Evolutionary conservation across 2,888 invertebrate species (phyloP), one percentile per base, ranked within the genome.

Genomic region (Leptinotarsa rubiginosa): DNA sequence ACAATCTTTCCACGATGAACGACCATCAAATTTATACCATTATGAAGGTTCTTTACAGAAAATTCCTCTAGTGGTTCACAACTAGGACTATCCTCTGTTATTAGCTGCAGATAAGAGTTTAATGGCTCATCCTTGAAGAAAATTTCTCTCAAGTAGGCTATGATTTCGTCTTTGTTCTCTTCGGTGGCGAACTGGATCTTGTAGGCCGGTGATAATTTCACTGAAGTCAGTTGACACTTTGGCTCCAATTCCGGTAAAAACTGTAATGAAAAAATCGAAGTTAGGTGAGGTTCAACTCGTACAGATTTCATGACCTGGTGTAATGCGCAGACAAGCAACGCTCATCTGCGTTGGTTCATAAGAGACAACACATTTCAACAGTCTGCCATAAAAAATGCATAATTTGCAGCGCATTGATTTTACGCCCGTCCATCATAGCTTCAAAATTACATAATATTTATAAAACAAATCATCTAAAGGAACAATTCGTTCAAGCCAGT

Each of bases 61-160:
- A 64, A 74, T 20, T 74, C 74, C 65, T 74, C 74, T 52, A 74
- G 52, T 5, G 74, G 54, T 49, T 70, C 70, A 54, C 74, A 74
- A 18, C 67, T 71, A 15, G 70, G 70, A 41, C 67, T 74, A 10
- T 74, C 71, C 4, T 70, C 70, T n/a, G 59, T 71, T 15, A 74
- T 31, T 47, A 74, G 62, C 56, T 74, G 47, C 68, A 74, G 65
- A 54, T 64, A 68, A 5, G 74, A 20, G 22, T 74, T 74, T 18
- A 74, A 41, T 2, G 74, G 74, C 65, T 74, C 74, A 49, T 74
- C 74, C 62, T 68, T 67, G 65, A 74, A 74, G 41, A 74, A 74
- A 20, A 68, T 54, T 22, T 18, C n/a, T 41, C 74, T 47, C 47
- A 74, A 68, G 31, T 54, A 71, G 3, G 31, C 25, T 1, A 65